A percentile compares a stretch with the other conserved stretches of the same genome.
phyloP scores from a whole-genome alignment of 2,888 invertebrate genomes.

The Poecilobothrus nobilitatus region DNA sequence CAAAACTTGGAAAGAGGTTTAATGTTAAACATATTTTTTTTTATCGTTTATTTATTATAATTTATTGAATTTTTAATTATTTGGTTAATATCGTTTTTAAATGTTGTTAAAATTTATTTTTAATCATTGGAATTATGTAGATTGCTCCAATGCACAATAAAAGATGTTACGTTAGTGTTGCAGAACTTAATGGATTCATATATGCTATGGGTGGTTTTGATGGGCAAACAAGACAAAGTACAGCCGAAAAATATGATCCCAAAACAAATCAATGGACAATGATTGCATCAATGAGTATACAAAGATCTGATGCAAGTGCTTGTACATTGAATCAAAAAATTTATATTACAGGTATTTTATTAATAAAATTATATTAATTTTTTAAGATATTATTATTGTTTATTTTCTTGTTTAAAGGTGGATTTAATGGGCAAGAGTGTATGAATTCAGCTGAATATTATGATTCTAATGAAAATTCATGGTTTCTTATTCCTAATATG shows the following conservation, averaged over 20 bases:
- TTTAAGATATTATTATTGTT: neutral
- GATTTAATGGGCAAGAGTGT: constrained; percentile 86
- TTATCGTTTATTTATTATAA: no score
- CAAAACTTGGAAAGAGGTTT: constrained; percentile 73
- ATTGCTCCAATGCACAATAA: constrained; percentile 83
- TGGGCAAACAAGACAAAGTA: constrained; percentile 76
- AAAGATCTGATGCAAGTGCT: constrained; percentile 84
- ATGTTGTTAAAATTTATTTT: neutral
- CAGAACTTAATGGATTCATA: constrained; percentile 65
- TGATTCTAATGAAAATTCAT: constrained; percentile 70
- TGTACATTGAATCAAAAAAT: constrained; percentile 67
- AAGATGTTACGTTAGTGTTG: constrained; percentile 79
- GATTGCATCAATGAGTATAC: constrained; percentile 79
- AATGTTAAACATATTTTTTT: constrained; percentile 14
- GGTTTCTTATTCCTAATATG: constrained; percentile 66
- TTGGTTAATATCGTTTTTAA: neutral
- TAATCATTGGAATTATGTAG: constrained; percentile 31
- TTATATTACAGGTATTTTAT: constrained; percentile 36
- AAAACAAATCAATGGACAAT: constrained; percentile 80
- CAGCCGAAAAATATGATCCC: constrained; percentile 78
- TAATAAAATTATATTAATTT: neutral
- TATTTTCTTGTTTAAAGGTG: constrained; percentile 50
- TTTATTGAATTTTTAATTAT: no score
- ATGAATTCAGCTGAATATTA: constrained; percentile 79
- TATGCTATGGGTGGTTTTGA: constrained; percentile 87